Evolutionary conservation across 2,113 vertebrate genomes (phyloP).

Genomic region (Nothocercus nigrocapillus): DNA sequence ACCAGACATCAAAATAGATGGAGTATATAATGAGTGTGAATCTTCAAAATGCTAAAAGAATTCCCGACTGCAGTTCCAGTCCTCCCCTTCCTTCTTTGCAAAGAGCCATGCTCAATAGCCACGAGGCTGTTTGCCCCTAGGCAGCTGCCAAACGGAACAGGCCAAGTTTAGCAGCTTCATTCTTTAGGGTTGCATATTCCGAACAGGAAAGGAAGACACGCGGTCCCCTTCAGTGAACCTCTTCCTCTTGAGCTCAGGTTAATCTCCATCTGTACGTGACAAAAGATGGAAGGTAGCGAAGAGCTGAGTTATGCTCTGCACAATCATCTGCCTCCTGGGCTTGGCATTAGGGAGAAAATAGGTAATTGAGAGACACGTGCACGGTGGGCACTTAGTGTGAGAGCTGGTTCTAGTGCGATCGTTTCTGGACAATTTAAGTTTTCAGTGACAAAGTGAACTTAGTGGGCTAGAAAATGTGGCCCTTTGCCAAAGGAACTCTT

Average conservation of each 20-base stretch:
- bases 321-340: not conserved
- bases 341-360: not conserved
- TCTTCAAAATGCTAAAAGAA: not conserved
- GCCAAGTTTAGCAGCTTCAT: not conserved
- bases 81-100: not conserved
- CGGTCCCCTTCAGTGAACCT: rapidly evolving
- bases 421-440: not conserved
- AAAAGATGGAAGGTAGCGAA: not conserved
- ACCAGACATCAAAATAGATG: not conserved
- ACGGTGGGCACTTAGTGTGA: not conserved
- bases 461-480: not conserved
- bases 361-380: not conserved
- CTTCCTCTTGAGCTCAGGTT: not conserved
- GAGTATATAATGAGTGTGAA: not conserved
- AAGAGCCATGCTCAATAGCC: not conserved
- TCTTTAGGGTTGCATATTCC: not conserved
- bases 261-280: not conserved
- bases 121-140: not conserved
- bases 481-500: not conserved
- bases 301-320: not conserved
- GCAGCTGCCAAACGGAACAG: not conserved
- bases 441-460: not conserved
- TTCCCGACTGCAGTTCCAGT: not conserved
- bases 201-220: not conserved
- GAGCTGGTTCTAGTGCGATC: not conserved